Evolutionary conservation across 2,888 invertebrate genomes (phyloP), one percentile per base, ranked within the genome.

Genomic region (Mesochorus sp.): DNA sequence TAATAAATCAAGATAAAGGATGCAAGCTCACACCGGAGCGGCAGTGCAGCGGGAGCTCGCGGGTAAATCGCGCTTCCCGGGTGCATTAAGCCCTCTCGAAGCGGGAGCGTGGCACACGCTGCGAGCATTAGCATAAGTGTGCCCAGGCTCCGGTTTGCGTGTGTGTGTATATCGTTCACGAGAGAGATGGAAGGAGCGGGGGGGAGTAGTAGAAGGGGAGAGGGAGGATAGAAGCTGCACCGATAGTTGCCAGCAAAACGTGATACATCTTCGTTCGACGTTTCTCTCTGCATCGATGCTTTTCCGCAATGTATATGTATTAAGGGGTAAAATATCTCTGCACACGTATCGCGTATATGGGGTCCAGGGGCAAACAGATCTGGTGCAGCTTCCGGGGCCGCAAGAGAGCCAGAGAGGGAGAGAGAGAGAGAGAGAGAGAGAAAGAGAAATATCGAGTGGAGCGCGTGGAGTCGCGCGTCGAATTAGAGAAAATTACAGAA

Each of bases 401-500:
- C 31, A 21, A 14, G 68, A 14, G 42, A 51, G n/a, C n/a, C n/a
- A 39, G 5, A 12, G 61, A 61, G 8, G n/a, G 17, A 66, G 21
- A 31, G 24, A 42, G 59, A 28, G 67, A 67, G 53, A 61, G 57
- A 57, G 61, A 49, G 66, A 24, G 51, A 44, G 71, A 72, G 62
- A 44, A 73, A n/a, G 76, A 76, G 42, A 12, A 49, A 62, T 21
- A 57, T 49, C 19, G 59, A 31, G 47, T 19, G 14, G 3, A 17
- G 53, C 59, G 76, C 66, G 80, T 62, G 19, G 80, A 84, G 83
- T 86, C 85, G 83, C 85, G 83, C 85, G 84, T 86, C 86, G 87
- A 90, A 90, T 90, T 90, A 89, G 89, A 89, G 89, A 85, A 89
- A 89, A 90, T 90, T 90, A 89, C 89, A 84, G 88, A 90, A 90